phyloP scores from a whole-genome alignment of 1,140 invertebrate species.

The Arctopsyche grandis region DNA sequence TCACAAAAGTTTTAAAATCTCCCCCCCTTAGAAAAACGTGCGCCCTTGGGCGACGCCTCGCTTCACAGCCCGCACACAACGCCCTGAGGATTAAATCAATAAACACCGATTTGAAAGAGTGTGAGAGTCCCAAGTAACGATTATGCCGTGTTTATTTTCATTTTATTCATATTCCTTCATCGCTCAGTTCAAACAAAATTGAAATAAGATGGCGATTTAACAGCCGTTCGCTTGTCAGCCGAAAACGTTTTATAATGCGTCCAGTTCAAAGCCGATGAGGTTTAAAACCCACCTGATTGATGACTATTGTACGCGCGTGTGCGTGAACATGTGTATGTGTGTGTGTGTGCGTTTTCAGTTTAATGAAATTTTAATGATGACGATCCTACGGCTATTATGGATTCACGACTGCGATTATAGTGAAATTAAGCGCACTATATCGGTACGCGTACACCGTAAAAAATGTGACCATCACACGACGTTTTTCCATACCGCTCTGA shows the following conservation, averaged over 20 bases:
- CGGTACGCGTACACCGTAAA: neutral
- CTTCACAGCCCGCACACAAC: no score
- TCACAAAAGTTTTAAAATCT: no score
- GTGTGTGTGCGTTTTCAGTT: neutral
- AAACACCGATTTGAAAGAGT: no score
- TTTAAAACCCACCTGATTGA: neutral
- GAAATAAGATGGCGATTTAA: neutral
- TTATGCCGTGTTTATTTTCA: no score
- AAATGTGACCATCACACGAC: no score
- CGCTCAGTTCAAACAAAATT: neutral
- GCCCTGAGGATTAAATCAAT: no score
- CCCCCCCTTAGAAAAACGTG: no score
- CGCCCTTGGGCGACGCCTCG: no score
- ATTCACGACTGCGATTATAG: neutral
- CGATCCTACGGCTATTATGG: neutral
- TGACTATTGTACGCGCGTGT: neutral
- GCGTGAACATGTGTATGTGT: neutral
- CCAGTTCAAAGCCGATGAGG: neutral
- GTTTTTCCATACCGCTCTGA: no score
- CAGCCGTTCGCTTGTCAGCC: neutral
- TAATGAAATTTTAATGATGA: conserved; percentile 5
- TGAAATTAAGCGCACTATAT: neutral
- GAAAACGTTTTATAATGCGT: conserved; percentile 7
- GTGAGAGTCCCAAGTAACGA: no score
- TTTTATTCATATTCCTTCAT: neutral